These are phyloP conservation scores for Dipodomys stephensi DNA, from an alignment of 2,113 vertebrate genomes.

Conservation along the genomic window DNA sequence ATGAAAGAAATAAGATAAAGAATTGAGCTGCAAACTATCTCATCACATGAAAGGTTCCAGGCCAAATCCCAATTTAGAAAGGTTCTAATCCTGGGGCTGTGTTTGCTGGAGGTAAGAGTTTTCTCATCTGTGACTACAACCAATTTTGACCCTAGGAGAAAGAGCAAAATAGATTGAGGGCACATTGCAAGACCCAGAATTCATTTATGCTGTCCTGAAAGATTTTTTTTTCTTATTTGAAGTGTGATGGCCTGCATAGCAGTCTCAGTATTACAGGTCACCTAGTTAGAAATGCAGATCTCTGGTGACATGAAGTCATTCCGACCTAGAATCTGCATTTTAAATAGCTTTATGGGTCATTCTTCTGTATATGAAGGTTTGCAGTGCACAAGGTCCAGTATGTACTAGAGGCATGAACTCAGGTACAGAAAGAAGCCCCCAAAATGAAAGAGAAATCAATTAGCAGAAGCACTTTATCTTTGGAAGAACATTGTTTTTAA, in stretches of 20 bases:
- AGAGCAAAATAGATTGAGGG: constrained; percentile 32
- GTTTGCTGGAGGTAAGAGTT: not conserved
- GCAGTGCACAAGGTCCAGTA: not conserved
- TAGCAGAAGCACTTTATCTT: not conserved
- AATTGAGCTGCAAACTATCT: constrained; percentile 42
- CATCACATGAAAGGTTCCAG: not conserved
- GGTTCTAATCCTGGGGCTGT: constrained; percentile 16
- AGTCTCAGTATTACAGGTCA: not conserved
- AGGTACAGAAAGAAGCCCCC: not conserved
- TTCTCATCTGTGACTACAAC: constrained; percentile 40
- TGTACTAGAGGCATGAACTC: not conserved
- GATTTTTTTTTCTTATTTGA: constrained; percentile 15
- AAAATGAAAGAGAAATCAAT: not conserved
- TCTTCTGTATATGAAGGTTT: not conserved
- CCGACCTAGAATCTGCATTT: not conserved
- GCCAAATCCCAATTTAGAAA: constrained; percentile 53
- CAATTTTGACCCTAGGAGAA: not conserved
- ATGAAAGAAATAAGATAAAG: constrained; percentile 29
- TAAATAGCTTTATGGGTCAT: not conserved
- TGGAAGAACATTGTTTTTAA: not conserved
- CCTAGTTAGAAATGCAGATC: constrained; percentile 8
- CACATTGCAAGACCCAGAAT: not conserved
- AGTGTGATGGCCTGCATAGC: not conserved
- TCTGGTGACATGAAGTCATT: not conserved
- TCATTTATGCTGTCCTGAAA: constrained; percentile 19